Evolutionary conservation across 2,888 invertebrate genomes (phyloP).

Genomic region (Coelinius sp.): DNA sequence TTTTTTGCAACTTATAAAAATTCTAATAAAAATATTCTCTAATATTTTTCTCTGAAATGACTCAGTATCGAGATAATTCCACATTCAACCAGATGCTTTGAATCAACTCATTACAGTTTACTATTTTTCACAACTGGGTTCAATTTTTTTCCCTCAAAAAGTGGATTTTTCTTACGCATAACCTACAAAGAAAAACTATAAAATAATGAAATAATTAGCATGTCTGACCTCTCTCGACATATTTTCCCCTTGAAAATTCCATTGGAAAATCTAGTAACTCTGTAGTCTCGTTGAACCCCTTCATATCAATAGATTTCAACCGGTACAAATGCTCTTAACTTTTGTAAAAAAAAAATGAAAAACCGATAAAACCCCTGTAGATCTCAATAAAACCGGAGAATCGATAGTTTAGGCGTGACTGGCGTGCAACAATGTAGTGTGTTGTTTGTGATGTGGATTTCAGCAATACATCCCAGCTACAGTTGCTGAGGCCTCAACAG

Average conservation of each 20-base stretch:
- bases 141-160: too few relatives aligned
- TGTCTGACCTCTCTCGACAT: background rate
- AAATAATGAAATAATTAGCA: background rate
- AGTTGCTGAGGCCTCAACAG: constrained; percentile 80
- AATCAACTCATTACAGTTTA: too few relatives aligned
- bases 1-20: too few relatives aligned
- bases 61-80: too few relatives aligned
- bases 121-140: too few relatives aligned
- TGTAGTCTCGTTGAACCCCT: too few relatives aligned
- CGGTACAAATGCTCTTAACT: too few relatives aligned
- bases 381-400: constrained; percentile 22
- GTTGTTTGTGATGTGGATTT: constrained; percentile 71
- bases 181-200: background rate
- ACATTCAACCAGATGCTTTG: too few relatives aligned
- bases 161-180: background rate
- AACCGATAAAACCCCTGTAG: background rate
- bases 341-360: too few relatives aligned
- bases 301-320: too few relatives aligned
- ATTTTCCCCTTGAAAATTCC: background rate
- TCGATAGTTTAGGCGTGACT: constrained; percentile 60
- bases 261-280: background rate
- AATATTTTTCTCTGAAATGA: too few relatives aligned
- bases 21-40: too few relatives aligned
- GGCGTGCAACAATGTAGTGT: constrained; percentile 70
- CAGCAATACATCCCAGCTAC: constrained; percentile 90